Conservation (phyloP, 2,113 vertebrate species). For the Aepyceros melampus region DNA sequence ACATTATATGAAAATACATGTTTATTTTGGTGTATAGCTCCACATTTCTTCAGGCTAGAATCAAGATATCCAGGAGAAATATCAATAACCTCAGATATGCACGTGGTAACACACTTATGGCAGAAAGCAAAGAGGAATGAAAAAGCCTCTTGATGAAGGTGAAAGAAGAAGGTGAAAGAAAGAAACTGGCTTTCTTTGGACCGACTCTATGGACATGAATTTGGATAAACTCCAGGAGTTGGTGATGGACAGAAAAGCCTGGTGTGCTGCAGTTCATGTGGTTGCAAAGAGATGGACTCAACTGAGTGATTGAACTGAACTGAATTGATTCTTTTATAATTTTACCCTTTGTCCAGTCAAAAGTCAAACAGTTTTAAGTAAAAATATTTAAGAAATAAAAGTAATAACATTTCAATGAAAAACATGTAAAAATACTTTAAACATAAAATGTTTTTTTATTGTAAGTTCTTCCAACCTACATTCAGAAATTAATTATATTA, state of each 20-base stretch:
- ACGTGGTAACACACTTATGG: background rate
- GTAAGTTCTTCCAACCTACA: background rate
- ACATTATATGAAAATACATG: background rate
- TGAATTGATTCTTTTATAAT: background rate
- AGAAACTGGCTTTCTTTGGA: background rate
- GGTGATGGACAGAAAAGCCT: background rate
- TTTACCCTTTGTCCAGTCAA: background rate
- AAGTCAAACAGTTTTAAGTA: background rate
- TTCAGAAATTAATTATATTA: background rate
- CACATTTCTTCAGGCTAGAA: background rate
- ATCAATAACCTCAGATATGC: background rate
- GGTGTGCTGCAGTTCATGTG: background rate
- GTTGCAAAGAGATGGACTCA: background rate
- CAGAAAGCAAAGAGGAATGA: background rate
- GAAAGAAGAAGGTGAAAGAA: background rate
- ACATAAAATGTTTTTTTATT: background rate
- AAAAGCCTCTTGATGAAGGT: background rate
- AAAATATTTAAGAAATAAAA: background rate
- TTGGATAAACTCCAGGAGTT: background rate
- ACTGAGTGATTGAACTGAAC: background rate
- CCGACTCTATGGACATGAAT: rapidly evolving
- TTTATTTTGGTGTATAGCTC: background rate
- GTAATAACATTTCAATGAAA: background rate
- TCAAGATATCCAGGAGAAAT: background rate
- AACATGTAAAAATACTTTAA: background rate